Evolutionary conservation across 2,888 invertebrate genomes (phyloP).

Genomic region (Aleiodes leptofemur): DNA sequence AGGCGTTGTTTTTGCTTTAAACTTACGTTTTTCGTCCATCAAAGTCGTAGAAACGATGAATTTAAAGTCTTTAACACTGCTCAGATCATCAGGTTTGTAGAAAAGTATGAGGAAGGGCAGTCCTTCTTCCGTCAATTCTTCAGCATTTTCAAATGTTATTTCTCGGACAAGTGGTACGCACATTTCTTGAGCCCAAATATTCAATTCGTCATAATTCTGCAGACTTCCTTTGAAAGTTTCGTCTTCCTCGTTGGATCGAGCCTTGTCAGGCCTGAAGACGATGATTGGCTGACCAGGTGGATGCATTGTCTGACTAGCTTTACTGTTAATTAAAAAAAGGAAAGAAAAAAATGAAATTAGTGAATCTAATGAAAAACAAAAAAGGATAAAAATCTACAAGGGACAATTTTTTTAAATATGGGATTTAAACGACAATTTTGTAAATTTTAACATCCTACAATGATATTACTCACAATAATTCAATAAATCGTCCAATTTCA

Average conservation of each 20-base stretch:
- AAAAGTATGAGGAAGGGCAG: slow-evolving; percentile 98
- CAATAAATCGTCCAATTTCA: slow-evolving; percentile 70
- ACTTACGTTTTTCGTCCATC: slow-evolving; percentile 92
- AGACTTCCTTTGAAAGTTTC: slow-evolving; percentile 88
- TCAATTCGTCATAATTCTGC: slow-evolving; percentile 88
- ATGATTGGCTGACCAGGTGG: slow-evolving; percentile 88
- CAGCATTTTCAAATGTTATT: slow-evolving; percentile 99
- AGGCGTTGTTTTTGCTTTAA: background rate
- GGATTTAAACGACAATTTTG: background rate
- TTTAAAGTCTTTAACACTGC: slow-evolving; percentile 90
- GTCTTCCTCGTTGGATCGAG: slow-evolving; percentile 87
- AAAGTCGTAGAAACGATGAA: slow-evolving; percentile 87
- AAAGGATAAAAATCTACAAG: background rate
- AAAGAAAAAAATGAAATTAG: slow-evolving; percentile 14
- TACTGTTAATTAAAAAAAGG: slow-evolving; percentile 66
- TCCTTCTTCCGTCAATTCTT: slow-evolving; percentile 98
- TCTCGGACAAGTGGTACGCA: slow-evolving; percentile 98
- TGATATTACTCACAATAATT: slow-evolving; percentile 67
- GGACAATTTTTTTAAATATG: background rate
- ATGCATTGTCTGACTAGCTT: slow-evolving; percentile 88
- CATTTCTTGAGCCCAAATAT: slow-evolving; percentile 92
- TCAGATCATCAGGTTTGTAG: slow-evolving; percentile 88
- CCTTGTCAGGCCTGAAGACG: slow-evolving; percentile 88
- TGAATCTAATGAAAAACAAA: too few species aligned
- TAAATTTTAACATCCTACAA: too few species aligned